phyloP scores from a whole-genome alignment of 2,113 vertebrate species.

The Misgurnus mizolepis region DNA sequence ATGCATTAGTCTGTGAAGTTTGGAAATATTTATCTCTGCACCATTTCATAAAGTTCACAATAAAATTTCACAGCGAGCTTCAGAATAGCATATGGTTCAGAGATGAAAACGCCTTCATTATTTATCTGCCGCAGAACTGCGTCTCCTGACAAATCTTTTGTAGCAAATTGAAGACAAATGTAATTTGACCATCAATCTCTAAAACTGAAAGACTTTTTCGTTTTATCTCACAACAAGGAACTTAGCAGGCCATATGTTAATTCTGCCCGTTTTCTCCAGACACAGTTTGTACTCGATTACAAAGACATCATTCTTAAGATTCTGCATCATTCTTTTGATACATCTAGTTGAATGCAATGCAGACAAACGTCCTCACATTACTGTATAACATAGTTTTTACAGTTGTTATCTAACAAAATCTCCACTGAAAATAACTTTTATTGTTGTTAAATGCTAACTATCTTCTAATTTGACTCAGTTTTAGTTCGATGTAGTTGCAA shows the following conservation, averaged over 20 bases:
- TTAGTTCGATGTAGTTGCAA: no score
- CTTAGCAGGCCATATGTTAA: not conserved
- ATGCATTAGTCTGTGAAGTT: not conserved
- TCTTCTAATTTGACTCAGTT: no score
- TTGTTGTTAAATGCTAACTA: no score
- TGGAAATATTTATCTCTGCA: not conserved
- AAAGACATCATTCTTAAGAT: slow-evolving; percentile 42
- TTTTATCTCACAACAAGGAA: not conserved
- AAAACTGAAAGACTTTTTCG: not conserved
- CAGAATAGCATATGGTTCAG: not conserved
- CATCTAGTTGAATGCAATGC: not conserved
- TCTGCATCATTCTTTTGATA: not conserved
- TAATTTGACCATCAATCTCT: slow-evolving; percentile 13
- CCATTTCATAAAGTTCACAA: not conserved
- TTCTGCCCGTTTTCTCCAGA: not conserved
- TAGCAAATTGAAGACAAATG: slow-evolving; percentile 19
- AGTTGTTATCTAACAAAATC: no score
- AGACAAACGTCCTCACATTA: not conserved
- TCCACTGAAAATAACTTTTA: no score
- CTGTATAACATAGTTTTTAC: not conserved
- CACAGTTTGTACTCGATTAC: slow-evolving; percentile 66
- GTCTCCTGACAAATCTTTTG: slow-evolving; percentile 6
- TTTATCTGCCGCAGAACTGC: slow-evolving; percentile 2
- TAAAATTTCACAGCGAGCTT: not conserved
- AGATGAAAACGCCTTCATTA: not conserved